Conservation (phyloP, 2,888 invertebrate species). For the Morpho achilles region DNA sequence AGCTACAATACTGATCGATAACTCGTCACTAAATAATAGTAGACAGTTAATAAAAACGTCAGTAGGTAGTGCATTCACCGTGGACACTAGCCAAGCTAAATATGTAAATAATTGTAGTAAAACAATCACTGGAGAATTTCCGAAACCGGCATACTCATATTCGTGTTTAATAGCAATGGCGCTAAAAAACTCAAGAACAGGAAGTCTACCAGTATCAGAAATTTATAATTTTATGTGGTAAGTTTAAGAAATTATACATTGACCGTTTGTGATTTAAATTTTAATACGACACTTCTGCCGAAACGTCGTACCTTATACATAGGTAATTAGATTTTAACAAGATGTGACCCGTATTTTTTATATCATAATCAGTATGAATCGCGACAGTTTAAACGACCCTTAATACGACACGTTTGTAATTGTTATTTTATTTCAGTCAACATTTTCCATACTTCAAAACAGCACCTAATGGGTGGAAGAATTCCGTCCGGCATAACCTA, state of each 20-base stretch:
- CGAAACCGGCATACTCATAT: conserved; percentile 98
- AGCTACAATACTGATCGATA: conserved; percentile 72
- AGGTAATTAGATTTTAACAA: too few relatives aligned
- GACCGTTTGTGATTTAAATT: not conserved
- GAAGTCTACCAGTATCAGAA: conserved; percentile 97
- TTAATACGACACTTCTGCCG: not conserved
- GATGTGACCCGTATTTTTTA: too few relatives aligned
- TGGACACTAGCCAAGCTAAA: conserved; percentile 65
- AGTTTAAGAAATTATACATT: conserved; percentile 50
- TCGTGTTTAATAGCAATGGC: conserved; percentile 99
- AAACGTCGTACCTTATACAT: too few relatives aligned
- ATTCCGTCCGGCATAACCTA: conserved; percentile 97
- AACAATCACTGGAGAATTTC: conserved; percentile 82
- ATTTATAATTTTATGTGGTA: conserved; percentile 99
- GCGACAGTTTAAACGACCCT: too few relatives aligned
- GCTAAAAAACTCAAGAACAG: conserved; percentile 95
- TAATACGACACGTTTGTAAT: not conserved
- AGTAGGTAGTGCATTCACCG: conserved; percentile 56
- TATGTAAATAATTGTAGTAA: conserved; percentile 62
- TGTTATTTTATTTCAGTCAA: conserved; percentile 81
- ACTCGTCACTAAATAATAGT: conserved; percentile 65
- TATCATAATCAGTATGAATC: too few relatives aligned
- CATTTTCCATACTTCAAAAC: conserved; percentile 99
- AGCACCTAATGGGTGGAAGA: conserved; percentile 99
- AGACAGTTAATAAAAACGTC: conserved; percentile 75